Base-by-base conservation (phyloP, 2,113 vertebrate species). In the Sinocyclocheilus grahami region DNA sequence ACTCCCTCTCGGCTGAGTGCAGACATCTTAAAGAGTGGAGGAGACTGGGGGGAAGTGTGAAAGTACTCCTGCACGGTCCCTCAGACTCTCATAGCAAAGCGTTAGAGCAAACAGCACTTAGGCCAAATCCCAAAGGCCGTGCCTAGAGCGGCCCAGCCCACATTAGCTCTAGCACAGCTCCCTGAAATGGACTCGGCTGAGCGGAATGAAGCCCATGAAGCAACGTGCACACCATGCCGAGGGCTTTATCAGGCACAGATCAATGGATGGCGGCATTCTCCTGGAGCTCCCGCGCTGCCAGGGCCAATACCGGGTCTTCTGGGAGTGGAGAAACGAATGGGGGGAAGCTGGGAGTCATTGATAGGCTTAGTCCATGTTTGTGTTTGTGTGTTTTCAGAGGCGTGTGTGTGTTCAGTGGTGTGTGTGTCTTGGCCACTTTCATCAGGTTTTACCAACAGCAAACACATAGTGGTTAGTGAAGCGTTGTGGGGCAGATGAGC, bases 101-200 rank as follows among this genome's bases (percentile, higher is more conserved):
- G 92, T 94, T 91, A 89, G 91, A 90, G 92, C 91, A 86, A 92
- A 92, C 90, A 92, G 91, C 92, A 93, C 93, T 94, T 92, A 92
- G 93, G 91, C 91, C 92, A 89, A 93, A 91, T 95, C 94, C 94
- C 94, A 93, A 91, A 94, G 94, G 95, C 92, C 88, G 94, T 95
- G 94, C 94, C 93, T 95, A 94, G 92, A 90, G 90, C 92, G 92
- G 93, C 91, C 85, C 90, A 93, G 92, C 92, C 92, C 92, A 92
- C 92, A 95, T 95, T 95, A 95, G 92, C 94, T 93, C 92, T 89
- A 91, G 92, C 94, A 91, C 93, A 93, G 90, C 93, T 92, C 89
- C 89, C 93, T 93, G 92, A 93, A 93, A 93, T 94, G 93, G 92
- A 93, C 93, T 93, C 92, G 92, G 84, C 94, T 94, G 93, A 94